A percentile compares a stretch with the other conserved stretches of the same genome.
Evolutionary conservation across 2,888 invertebrate genomes (phyloP).

Genomic region (Oligia fasciuncula): DNA sequence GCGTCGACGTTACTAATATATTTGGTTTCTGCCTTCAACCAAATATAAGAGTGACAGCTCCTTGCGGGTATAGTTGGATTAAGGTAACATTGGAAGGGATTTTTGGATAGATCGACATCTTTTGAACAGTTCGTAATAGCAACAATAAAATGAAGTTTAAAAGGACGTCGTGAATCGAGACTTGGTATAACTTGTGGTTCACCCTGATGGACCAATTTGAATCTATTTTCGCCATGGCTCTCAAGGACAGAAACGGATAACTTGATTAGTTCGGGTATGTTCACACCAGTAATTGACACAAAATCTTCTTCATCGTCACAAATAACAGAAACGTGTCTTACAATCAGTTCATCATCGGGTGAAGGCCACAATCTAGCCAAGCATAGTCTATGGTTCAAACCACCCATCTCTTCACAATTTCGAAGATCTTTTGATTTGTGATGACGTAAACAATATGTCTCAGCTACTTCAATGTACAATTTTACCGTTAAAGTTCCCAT

Average conservation of each 20-base stretch:
- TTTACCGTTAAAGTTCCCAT: conserved; percentile 76
- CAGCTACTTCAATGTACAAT: conserved; percentile 82
- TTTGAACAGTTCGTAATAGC: conserved; percentile 80
- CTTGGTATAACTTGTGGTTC: conserved; percentile 78
- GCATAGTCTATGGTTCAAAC: conserved; percentile 77
- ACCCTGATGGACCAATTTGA: conserved; percentile 78
- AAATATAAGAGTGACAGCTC: conserved; percentile 76
- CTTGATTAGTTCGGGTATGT: conserved; percentile 70
- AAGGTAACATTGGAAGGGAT: conserved; percentile 70
- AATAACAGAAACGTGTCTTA: conserved; percentile 74
- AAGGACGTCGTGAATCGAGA: conserved; percentile 74
- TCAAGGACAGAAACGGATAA: conserved; percentile 76
- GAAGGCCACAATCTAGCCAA: conserved; percentile 80
- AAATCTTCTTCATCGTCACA: conserved; percentile 80
- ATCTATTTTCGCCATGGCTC: conserved; percentile 68
- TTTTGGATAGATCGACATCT: conserved; percentile 65
- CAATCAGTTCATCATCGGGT: conserved; percentile 78
- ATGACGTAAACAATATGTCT: conserved; percentile 78
- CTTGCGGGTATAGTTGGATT: conserved; percentile 70
- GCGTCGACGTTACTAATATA: conserved; percentile 70
- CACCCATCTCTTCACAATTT: conserved; percentile 81
- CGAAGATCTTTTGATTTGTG: conserved; percentile 68
- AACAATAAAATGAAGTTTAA: conserved; percentile 75
- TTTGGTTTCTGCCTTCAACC: conserved; percentile 73
- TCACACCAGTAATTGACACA: conserved; percentile 75